phyloP scores from a whole-genome alignment of 1,140 invertebrate genomes.

The Pachypeltis micranthus region DNA sequence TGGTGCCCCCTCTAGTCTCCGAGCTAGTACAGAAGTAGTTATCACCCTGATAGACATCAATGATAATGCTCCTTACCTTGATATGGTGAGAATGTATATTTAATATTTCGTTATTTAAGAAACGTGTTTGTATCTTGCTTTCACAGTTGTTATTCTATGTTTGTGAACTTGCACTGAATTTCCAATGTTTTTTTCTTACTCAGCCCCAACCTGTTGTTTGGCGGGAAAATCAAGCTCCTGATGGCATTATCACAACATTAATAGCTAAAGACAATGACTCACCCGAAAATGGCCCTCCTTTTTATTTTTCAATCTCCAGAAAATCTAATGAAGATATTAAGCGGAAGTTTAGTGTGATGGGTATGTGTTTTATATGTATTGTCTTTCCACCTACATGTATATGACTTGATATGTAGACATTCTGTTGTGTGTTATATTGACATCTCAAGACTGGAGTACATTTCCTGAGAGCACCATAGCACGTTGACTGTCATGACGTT shows the following conservation, averaged over 20 bases:
- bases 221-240: constrained; percentile 60
- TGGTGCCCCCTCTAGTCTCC: constrained; percentile 46
- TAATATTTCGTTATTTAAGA: constrained; percentile 23
- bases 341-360: constrained; percentile 54
- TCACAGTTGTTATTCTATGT: neutral
- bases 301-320: constrained; percentile 55
- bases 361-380: constrained; percentile 35
- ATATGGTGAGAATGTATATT: constrained; percentile 62
- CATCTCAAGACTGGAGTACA: no score
- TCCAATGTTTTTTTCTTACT: constrained; percentile 22
- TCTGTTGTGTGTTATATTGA: no score
- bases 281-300: constrained; percentile 67
- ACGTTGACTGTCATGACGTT: no score
- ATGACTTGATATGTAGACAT: no score
- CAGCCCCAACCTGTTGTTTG: constrained; percentile 63
- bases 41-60: constrained; percentile 74
- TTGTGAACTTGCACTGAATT: neutral
- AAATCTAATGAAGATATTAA: constrained; percentile 53
- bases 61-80: constrained; percentile 76
- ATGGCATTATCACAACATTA: constrained; percentile 48
- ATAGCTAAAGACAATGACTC: constrained; percentile 69
- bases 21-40: constrained; percentile 52
- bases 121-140: neutral
- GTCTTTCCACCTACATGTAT: no score
- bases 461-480: no score